These are phyloP conservation scores for Achlya flavicornis DNA, from an alignment of 2,888 invertebrate genomes.

Conservation along the genomic window DNA sequence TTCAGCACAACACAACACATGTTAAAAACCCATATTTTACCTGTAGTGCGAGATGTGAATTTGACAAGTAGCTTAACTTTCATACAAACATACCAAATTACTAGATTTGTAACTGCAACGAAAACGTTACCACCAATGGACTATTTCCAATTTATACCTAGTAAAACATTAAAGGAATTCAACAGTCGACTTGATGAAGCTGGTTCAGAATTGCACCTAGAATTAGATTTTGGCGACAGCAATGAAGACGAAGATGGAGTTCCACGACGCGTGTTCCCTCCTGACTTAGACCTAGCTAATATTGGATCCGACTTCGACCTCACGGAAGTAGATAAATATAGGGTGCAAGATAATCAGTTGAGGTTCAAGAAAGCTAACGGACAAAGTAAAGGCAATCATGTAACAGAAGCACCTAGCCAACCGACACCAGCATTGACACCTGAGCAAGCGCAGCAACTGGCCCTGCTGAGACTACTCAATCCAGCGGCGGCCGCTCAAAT, in stretches of 20 bases:
- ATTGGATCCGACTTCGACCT: constrained; percentile 89
- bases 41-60: constrained; percentile 89
- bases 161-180: constrained; percentile 94
- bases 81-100: constrained; percentile 94
- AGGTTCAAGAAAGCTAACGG: constrained; percentile 78
- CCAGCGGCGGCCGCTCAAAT: constrained; percentile 87
- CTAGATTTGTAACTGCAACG: constrained; percentile 94
- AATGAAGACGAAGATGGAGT: constrained; percentile 85
- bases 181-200: constrained; percentile 94
- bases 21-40: constrained; percentile 94
- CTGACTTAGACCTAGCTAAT: constrained; percentile 88
- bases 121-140: constrained; percentile 95
- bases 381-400: constrained; percentile 73
- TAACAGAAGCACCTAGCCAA: constrained; percentile 78
- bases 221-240: constrained; percentile 93
- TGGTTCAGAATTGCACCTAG: constrained; percentile 93
- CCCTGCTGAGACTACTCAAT: constrained; percentile 88
- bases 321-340: constrained; percentile 87
- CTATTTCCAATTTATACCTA: constrained; percentile 93
- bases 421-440: constrained; percentile 84
- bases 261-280: constrained; percentile 82
- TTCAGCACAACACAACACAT: constrained; percentile 95
- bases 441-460: constrained; percentile 90
- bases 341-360: constrained; percentile 80
- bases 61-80: constrained; percentile 91